Evolutionary conservation across 1,140 invertebrate species (phyloP).

Genomic region (Halesus radiatus): DNA sequence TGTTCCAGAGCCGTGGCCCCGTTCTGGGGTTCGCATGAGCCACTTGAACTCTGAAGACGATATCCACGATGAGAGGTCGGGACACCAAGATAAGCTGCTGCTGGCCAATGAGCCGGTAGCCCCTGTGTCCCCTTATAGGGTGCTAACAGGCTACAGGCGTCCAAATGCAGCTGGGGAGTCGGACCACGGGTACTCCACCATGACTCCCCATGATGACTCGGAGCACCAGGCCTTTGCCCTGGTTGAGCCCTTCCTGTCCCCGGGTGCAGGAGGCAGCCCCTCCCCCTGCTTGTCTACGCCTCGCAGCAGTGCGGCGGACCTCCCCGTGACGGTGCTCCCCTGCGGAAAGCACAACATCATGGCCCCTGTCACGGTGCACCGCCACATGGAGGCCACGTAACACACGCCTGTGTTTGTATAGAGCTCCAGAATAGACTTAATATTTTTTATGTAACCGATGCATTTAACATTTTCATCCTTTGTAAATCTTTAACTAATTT

Average conservation of each 20-base stretch:
- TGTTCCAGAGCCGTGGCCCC: constrained; percentile 66
- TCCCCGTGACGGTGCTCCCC: constrained; percentile 69
- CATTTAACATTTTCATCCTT: neutral
- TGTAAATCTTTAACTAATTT: neutral
- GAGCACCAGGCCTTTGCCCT: constrained; percentile 84
- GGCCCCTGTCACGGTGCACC: constrained; percentile 90
- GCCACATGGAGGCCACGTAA: constrained; percentile 80
- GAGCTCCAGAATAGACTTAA: neutral
- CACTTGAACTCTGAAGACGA: constrained; percentile 64
- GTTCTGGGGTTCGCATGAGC: constrained; percentile 66
- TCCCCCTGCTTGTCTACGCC: constrained; percentile 67
- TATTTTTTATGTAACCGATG: neutral
- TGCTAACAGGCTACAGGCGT: constrained; percentile 85
- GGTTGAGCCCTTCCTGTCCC: constrained; percentile 73
- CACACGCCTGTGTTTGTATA: constrained; percentile 6
- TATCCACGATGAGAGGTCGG: constrained; percentile 64
- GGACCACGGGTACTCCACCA: constrained; percentile 95
- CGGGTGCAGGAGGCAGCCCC: constrained; percentile 70
- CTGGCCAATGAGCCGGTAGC: constrained; percentile 72
- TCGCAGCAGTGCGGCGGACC: constrained; percentile 11
- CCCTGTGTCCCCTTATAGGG: constrained; percentile 88
- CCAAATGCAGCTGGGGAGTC: constrained; percentile 87
- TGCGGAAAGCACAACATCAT: constrained; percentile 79
- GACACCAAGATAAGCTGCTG: constrained; percentile 74
- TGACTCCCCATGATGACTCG: constrained; percentile 92